Percentiles rank a stretch among this genome's conserved stretches.
These are phyloP conservation scores for Vanessa tameamea DNA, from an alignment of 1,140 invertebrate species.

Conservation along the genomic window DNA sequence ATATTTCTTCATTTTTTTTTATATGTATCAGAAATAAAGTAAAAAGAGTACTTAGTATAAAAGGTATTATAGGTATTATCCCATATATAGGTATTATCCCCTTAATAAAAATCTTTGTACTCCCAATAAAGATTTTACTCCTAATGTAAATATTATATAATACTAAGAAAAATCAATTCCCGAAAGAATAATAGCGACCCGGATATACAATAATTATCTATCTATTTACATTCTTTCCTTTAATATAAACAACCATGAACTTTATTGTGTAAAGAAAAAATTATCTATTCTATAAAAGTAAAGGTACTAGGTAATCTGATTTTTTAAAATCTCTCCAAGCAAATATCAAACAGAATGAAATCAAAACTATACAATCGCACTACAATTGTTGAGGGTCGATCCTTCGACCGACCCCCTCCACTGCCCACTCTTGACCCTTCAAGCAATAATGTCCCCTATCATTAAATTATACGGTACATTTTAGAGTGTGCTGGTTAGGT, in stretches of 20 bases:
- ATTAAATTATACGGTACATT: constrained; percentile 35
- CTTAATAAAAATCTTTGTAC: no score
- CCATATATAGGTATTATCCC: no score
- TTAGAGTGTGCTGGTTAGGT: constrained; percentile 22
- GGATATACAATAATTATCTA: no score
- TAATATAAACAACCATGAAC: background rate
- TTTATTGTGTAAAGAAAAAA: background rate
- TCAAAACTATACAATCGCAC: constrained; percentile 72
- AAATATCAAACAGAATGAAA: constrained; percentile 54
- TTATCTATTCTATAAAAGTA: background rate
- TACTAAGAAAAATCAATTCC: no score
- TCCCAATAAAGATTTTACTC: no score
- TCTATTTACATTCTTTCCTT: no score
- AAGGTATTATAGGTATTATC: no score
- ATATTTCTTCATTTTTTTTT: no score
- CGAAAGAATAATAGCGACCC: no score
- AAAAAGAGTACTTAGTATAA: no score
- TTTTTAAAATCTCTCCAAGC: background rate
- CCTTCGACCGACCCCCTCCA: constrained; percentile 55
- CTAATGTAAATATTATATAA: no score
- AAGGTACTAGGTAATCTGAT: background rate
- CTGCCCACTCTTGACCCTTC: constrained; percentile 55
- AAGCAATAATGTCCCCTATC: constrained; percentile 36
- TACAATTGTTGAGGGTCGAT: constrained; percentile 63
- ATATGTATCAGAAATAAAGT: no score